Percentiles rank a stretch among this genome's conserved stretches.
phyloP scores from a whole-genome alignment of 1,140 invertebrate species.

The Neoseiulus cucumeris region DNA sequence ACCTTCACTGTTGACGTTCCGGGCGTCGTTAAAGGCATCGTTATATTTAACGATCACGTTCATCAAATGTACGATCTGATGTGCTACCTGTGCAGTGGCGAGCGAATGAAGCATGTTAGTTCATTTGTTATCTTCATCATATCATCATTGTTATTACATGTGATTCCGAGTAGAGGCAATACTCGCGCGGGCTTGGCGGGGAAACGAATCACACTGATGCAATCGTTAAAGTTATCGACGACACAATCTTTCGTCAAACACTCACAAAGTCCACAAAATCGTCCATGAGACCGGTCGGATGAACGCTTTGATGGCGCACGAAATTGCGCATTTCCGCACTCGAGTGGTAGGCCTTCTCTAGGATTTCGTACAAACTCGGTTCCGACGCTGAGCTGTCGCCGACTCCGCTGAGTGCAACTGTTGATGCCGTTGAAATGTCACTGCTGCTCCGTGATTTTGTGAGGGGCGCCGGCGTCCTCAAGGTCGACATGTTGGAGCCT shows the following conservation, averaged over 20 bases:
- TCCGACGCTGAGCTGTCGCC: too few relatives aligned
- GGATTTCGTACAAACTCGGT: too few relatives aligned
- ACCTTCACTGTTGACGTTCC: neutral
- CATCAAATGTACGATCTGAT: neutral
- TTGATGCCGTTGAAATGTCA: neutral
- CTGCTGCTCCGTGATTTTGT: too few relatives aligned
- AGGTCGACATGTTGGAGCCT: too few relatives aligned
- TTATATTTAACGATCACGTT: neutral
- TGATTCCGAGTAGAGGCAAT: too few relatives aligned
- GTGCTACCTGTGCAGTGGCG: neutral
- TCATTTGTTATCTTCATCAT: too few relatives aligned
- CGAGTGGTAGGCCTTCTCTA: neutral
- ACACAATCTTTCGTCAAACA: neutral
- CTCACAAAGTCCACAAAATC: neutral
- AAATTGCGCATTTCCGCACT: neutral
- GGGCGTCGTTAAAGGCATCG: neutral
- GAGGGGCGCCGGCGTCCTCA: too few relatives aligned
- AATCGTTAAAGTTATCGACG: too few relatives aligned
- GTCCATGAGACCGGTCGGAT: neutral
- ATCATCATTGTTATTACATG: too few relatives aligned
- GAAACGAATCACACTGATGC: too few relatives aligned
- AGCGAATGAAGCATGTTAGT: too few relatives aligned
- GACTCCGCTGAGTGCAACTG: neutral
- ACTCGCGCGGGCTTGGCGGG: too few relatives aligned
- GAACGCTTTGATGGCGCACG: neutral